Evolutionary conservation across 2,113 vertebrate genomes (phyloP), one percentile per base, ranked within the genome.

Genomic region (Spea multiplicata): DNA sequence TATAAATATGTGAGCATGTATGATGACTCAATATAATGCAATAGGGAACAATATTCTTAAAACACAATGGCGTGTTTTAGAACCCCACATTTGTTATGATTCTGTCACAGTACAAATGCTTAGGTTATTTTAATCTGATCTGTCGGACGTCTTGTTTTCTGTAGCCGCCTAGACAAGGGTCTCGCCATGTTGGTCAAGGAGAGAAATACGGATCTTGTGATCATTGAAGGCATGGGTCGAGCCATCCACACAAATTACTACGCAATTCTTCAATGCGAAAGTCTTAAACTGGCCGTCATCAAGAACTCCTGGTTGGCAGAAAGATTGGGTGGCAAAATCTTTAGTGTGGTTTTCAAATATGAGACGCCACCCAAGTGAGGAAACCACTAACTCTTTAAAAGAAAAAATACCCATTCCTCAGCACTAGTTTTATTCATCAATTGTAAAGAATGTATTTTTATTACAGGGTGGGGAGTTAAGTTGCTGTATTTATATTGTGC

Each of bases 241-340:
- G 97, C 97, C 62, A 95, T 99, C 68, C 97, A 99, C 89, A 99
- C 97, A 75, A 99, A 99, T 84, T 98, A 98, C 89, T 90, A 94
- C 0, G 97, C 97, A 0, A 89, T 84, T 8, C 86, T 99, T 17
- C 86, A 91, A 85, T 99, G 97, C 0, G 97, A 99, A 90, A 97
- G 96, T 90, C 95, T 99, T 83, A 99, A 99, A 86, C 93, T 98
- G 62, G 97, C 97, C 0, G 97, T 99, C 61, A 92, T 99, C 89
- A 99, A 99, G 82, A 99, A 99, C 88, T 91, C 96, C 0, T 99
- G 97, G 97, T 92, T 99, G n/a, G 97, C 97, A 0, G 96, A 97
- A 46, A 94, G 97, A 0, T 93, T 99, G 0, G 96, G 97, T 0
- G 97, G 97, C 9, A 97, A 92, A 74, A 93, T 99, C 76, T 99